Base-by-base conservation (phyloP, 2,888 invertebrate species). In the Pseudococcus longispinus region DNA sequence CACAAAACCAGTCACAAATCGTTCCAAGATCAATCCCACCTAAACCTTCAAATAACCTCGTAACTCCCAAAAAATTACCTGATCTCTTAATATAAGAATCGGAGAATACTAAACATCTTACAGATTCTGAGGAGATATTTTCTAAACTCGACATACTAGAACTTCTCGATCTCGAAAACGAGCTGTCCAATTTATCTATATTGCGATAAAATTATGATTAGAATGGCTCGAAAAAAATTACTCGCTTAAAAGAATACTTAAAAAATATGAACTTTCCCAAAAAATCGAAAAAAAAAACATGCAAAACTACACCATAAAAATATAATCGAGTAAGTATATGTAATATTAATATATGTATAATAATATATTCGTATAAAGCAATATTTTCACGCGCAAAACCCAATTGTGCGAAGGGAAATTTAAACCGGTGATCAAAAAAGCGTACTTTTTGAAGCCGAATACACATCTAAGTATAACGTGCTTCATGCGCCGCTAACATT, bases 111-210 rank as follows among this genome's bases (percentile, higher is more conserved):
- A 99, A 94, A 93, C 97, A 97, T 93, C 97, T 97, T 90, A 98
- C 95, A 91, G 97, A 95, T 93, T 98, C 98, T 90, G 96, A 95
- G 90, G 96, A 95, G 92, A 98, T 97, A 93, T 98, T 98, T 92
- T 98, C 98, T 91, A 98, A 93, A 92, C 98, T 98, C 90, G 98
- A 98, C 95, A 98, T 98, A 92, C 97, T 97, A 91, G 98, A 98
- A 91, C 97, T 98, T 90, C 98, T 94, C 89, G 98, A 98, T 91
- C 98, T 94, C 90, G 97, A 97, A 93, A 98, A 98, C 90, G 97
- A 96, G 92, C 95, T 96, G 93, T 98, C 98, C 94, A 97, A 93
- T 93, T 97, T 97, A 93, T 98, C 98, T 98, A 86, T 60, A 87
- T 85, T 29, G 44, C 85, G 42, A 83, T 60, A 85, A 83, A 86